Evolutionary conservation across 2,888 invertebrate species (phyloP).

Genomic region (Leucania comma): DNA sequence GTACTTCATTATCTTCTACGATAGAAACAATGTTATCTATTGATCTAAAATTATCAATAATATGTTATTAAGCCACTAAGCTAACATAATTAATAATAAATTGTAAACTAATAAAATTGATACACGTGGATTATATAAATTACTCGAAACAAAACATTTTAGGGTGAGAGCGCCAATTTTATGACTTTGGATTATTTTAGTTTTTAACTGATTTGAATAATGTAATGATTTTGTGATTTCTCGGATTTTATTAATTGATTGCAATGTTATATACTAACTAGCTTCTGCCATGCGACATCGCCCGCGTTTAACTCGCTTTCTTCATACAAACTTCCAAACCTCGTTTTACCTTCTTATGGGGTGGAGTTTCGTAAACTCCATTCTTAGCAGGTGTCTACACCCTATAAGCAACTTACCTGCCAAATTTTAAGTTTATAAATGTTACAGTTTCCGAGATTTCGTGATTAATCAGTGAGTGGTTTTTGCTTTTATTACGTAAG

Average conservation of each 20-base stretch:
- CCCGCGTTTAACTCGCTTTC: too few species aligned
- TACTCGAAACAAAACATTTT: constrained; percentile 10
- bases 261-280: background rate
- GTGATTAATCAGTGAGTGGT: too few species aligned
- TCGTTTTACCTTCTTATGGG: too few species aligned
- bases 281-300: too few species aligned
- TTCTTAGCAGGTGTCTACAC: too few species aligned
- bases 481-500: too few species aligned
- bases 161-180: constrained; percentile 16
- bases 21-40: background rate
- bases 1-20: too few species aligned
- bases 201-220: constrained; percentile 1
- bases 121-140: constrained; percentile 6
- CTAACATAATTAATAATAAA: background rate
- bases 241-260: background rate
- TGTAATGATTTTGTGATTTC: background rate
- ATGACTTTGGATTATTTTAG: constrained; percentile 10
- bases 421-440: too few species aligned
- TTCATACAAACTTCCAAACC: too few species aligned
- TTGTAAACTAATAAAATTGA: background rate
- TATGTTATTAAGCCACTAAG: background rate
- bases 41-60: constrained; percentile 2
- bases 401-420: too few species aligned
- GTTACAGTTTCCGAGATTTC: too few species aligned
- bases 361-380: too few species aligned